Conservation (phyloP, 2,113 vertebrate genomes). For the Cathartes aura region DNA sequence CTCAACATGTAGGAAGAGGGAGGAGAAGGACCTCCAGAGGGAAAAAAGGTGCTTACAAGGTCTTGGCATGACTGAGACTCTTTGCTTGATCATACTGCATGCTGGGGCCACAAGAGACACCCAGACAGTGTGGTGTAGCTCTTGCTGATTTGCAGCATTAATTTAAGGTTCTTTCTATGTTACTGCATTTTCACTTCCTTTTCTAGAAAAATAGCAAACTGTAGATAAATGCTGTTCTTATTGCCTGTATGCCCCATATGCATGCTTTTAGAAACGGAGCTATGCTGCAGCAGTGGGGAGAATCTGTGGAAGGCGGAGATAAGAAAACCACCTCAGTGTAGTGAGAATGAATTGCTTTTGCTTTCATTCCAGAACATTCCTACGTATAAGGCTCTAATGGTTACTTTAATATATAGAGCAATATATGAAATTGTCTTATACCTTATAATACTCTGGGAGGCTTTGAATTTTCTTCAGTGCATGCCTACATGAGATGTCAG, state of each 20-base stretch:
- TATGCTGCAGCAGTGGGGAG: neutral
- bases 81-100: neutral
- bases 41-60: neutral
- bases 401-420: neutral
- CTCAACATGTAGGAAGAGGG: neutral
- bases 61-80: neutral
- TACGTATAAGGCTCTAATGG: neutral
- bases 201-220: neutral
- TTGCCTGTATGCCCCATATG: neutral
- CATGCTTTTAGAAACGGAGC: neutral
- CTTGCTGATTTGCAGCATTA: slow-evolving; percentile 7
- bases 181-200: slow-evolving; percentile 29
- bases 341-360: neutral
- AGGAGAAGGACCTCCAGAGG: neutral
- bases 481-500: neutral
- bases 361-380: neutral
- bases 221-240: neutral
- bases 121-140: neutral
- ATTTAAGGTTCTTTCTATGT: neutral
- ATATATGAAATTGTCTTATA: neutral
- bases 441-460: neutral
- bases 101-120: neutral
- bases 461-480: neutral
- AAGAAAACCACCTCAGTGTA: neutral
- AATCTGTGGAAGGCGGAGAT: neutral